A percentile compares a stretch with the other conserved stretches of the same genome.
Conservation (phyloP, 2,113 vertebrate species). For the Ifrita kowaldi region DNA sequence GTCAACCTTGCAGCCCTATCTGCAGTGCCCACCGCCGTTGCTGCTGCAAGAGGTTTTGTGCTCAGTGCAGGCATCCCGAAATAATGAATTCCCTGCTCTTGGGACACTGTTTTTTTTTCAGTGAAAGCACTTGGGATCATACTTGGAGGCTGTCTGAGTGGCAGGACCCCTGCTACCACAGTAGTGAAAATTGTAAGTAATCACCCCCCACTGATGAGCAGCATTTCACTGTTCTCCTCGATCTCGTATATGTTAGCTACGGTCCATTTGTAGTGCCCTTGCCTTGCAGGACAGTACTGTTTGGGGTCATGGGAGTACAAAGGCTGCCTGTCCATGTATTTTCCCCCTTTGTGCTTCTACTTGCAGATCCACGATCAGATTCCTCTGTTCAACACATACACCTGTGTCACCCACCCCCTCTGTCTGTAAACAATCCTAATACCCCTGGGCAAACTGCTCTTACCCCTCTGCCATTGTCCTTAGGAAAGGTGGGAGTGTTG, state of each 20-base stretch:
- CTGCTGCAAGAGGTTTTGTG: background rate
- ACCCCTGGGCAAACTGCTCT: background rate
- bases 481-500: background rate
- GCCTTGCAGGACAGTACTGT: background rate
- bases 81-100: background rate
- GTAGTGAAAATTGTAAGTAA: background rate
- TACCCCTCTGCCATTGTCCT: background rate
- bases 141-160: fast-evolving
- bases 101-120: background rate
- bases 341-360: background rate
- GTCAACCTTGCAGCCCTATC: background rate
- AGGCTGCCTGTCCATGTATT: background rate
- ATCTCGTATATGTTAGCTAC: fast-evolving
- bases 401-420: background rate
- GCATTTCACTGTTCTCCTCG: background rate
- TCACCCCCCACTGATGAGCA: background rate
- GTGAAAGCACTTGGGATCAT: background rate
- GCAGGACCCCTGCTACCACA: background rate
- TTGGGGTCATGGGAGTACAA: background rate
- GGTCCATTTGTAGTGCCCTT: background rate
- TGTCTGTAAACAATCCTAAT: background rate
- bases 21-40: fast-evolving
- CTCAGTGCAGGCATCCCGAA: background rate
- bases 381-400: background rate
- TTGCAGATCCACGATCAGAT: background rate